Conservation (phyloP, 1,140 invertebrate genomes). For the Drosophila pallidifrons region DNA sequence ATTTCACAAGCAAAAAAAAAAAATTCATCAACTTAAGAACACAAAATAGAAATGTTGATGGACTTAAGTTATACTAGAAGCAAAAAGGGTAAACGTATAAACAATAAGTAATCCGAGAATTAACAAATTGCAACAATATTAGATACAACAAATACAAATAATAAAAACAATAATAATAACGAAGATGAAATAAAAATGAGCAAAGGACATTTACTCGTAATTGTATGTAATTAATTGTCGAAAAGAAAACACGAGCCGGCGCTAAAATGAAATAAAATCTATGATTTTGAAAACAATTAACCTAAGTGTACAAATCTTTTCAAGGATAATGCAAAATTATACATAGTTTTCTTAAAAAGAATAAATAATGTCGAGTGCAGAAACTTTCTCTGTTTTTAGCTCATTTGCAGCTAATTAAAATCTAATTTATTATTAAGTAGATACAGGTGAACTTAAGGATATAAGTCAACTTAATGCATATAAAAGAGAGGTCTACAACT, state of each 20-base stretch:
- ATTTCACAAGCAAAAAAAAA: constrained; percentile 6
- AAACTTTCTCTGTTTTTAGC: not conserved
- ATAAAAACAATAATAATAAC: not conserved
- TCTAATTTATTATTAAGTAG: not conserved
- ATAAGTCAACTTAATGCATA: not conserved
- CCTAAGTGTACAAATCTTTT: not conserved
- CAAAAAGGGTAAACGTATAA: constrained; percentile 50
- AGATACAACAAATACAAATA: constrained; percentile 35
- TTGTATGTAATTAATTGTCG: constrained; percentile 63
- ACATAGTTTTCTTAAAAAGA: constrained; percentile 3
- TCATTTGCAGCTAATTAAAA: not conserved
- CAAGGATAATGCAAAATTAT: not conserved
- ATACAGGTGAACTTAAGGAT: not conserved
- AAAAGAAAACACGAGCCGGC: constrained; percentile 36
- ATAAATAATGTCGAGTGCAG: constrained; percentile 1
- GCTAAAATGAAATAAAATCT: constrained; percentile 64
- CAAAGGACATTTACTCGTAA: constrained; percentile 48
- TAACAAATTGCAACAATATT: constrained; percentile 55
- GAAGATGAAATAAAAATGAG: constrained; percentile 8
- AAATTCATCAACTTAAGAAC: constrained; percentile 15
- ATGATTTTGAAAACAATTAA: constrained; percentile 57
- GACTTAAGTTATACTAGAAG: constrained; percentile 34
- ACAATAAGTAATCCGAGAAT: constrained; percentile 46
- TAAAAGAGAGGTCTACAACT: not conserved
- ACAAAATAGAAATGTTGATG: constrained; percentile 18